phyloP scores from a whole-genome alignment of 2,113 vertebrate species.

The Microcebus jonahi region DNA sequence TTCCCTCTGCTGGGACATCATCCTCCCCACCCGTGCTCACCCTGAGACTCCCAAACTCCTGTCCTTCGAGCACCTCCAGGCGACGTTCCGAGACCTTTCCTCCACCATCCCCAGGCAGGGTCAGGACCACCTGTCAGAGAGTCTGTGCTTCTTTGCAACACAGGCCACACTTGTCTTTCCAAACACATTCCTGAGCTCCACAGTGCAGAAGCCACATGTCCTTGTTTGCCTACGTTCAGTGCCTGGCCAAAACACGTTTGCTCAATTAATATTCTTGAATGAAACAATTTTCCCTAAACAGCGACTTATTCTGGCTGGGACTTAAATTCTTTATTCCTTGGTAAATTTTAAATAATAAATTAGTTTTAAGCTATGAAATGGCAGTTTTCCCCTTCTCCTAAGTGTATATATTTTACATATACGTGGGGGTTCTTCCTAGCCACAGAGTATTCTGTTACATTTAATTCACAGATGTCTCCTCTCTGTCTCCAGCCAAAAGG shows the following conservation, averaged over 20 bases:
- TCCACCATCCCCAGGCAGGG: neutral
- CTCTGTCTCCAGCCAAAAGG: neutral
- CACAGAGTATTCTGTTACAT: neutral
- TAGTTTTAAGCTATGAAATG: neutral
- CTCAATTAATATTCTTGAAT: neutral
- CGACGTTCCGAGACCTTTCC: neutral
- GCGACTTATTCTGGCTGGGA: neutral
- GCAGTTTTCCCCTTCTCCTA: neutral
- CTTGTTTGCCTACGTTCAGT: neutral
- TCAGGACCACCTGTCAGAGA: accelerated
- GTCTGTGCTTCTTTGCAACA: accelerated
- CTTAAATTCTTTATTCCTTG: neutral
- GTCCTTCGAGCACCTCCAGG: neutral
- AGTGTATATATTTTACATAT: neutral
- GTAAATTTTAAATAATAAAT: neutral
- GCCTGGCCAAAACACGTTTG: neutral
- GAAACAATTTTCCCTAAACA: neutral
- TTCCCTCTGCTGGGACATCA: neutral
- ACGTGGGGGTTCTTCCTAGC: neutral
- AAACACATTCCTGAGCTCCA: neutral
- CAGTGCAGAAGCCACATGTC: neutral
- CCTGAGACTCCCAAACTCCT: neutral
- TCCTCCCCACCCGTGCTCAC: accelerated
- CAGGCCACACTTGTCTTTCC: neutral
- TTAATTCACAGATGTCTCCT: neutral